These are phyloP conservation scores for Orientallactaga bullata DNA, from an alignment of 2,113 vertebrate species.

Conservation along the genomic window DNA sequence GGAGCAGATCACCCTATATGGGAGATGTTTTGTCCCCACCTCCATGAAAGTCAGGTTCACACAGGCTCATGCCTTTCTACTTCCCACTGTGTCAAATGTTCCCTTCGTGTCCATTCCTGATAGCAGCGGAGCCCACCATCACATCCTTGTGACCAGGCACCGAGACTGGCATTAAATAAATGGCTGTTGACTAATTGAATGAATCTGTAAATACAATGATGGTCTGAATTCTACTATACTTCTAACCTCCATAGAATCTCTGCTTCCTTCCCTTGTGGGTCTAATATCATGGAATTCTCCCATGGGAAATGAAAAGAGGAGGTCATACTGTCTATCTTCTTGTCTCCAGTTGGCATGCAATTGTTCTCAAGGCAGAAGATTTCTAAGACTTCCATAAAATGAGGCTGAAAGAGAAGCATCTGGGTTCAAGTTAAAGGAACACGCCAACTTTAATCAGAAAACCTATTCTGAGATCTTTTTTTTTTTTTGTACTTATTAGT, in stretches of 20 bases:
- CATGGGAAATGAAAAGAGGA: conserved; percentile 2
- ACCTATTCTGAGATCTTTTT: neutral
- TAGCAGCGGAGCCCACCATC: neutral
- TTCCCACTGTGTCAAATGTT: neutral
- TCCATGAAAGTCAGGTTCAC: neutral
- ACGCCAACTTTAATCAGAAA: conserved; percentile 57
- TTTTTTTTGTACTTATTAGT: conserved; percentile 11
- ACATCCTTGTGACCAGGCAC: neutral
- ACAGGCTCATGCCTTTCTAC: neutral
- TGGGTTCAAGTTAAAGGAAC: conserved; percentile 32
- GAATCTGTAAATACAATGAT: neutral
- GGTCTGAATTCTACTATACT: conserved; percentile 19
- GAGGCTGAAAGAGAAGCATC: conserved; percentile 31
- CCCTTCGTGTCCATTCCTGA: neutral
- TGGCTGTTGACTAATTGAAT: conserved; percentile 14
- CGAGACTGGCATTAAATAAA: conserved; percentile 33
- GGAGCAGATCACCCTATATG: neutral
- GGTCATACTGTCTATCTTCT: conserved; percentile 6
- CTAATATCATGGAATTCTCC: conserved; percentile 15
- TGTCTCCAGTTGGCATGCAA: conserved; percentile 33
- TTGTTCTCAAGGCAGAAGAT: conserved; percentile 35
- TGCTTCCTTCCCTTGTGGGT: neutral
- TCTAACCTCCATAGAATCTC: neutral
- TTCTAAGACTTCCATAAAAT: conserved; percentile 42
- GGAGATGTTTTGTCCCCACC: neutral